Evolutionary conservation across 2,888 invertebrate genomes (phyloP).

Genomic region (Erebia epiphron): DNA sequence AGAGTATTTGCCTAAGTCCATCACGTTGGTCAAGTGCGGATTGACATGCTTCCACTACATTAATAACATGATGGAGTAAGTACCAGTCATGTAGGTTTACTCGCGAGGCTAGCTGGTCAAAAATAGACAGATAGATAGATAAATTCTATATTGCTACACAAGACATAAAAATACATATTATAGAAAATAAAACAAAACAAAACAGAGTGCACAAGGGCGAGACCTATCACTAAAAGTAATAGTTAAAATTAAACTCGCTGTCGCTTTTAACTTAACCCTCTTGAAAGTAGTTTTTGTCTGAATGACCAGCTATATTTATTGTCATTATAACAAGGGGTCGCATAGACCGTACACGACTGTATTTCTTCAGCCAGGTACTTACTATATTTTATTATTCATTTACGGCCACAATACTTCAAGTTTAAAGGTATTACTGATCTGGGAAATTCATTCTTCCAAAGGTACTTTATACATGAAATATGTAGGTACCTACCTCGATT

Average conservation of each 20-base stretch:
- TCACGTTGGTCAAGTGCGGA: no score
- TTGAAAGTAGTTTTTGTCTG: conserved; percentile 45
- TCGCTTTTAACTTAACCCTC: conserved; percentile 42
- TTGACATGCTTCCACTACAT: no score
- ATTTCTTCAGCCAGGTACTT: conserved; percentile 14
- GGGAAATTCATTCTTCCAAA: background rate
- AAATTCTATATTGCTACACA: no score
- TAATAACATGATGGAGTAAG: no score
- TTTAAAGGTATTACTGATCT: background rate
- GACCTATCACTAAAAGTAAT: no score
- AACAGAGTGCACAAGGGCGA: no score
- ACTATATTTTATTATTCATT: conserved; percentile 23
- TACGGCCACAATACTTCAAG: conserved; percentile 17
- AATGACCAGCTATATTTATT: conserved; percentile 58
- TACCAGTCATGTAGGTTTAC: no score
- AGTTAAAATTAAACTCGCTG: conserved; percentile 37
- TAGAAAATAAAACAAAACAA: no score
- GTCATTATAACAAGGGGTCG: conserved; percentile 52
- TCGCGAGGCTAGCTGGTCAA: no score
- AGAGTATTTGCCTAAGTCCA: no score
- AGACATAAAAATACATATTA: no score
- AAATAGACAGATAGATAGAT: no score
- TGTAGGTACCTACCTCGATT: background rate
- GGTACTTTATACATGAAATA: background rate
- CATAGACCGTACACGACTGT: conserved; percentile 31